phyloP scores from a whole-genome alignment of 2,113 vertebrate genomes.

The Murina feae region DNA sequence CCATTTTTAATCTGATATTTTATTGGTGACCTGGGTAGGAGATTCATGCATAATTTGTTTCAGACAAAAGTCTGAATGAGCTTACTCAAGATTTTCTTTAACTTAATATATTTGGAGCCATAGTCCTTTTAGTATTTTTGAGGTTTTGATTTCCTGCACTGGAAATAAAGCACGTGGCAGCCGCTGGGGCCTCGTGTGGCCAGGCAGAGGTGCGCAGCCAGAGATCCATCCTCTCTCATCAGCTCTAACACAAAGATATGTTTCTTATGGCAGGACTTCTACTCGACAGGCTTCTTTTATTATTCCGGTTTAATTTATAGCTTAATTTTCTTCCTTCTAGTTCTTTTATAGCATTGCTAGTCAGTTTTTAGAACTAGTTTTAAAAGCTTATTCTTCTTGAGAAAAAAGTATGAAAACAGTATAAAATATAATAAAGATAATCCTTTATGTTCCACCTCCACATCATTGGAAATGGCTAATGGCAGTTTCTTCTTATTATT shows the following conservation, averaged over 20 bases:
- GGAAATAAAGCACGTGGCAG: background rate
- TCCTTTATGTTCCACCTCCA: background rate
- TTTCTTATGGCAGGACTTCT: background rate
- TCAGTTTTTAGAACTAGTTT: background rate
- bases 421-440: background rate
- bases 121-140: background rate
- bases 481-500: background rate
- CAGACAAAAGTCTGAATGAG: background rate
- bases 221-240: rapidly evolving
- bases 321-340: background rate
- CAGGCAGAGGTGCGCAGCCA: rapidly evolving
- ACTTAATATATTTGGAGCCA: background rate
- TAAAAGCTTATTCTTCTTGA: background rate
- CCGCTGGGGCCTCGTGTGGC: rapidly evolving
- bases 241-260: background rate
- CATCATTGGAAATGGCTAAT: background rate
- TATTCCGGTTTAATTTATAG: background rate
- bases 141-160: background rate
- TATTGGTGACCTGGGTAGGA: background rate
- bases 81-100: background rate
- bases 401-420: background rate
- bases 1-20: background rate
- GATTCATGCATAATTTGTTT: background rate
- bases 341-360: background rate
- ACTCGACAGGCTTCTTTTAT: background rate